phyloP scores from a whole-genome alignment of 1,140 invertebrate genomes.

The Orius insidiosus region DNA sequence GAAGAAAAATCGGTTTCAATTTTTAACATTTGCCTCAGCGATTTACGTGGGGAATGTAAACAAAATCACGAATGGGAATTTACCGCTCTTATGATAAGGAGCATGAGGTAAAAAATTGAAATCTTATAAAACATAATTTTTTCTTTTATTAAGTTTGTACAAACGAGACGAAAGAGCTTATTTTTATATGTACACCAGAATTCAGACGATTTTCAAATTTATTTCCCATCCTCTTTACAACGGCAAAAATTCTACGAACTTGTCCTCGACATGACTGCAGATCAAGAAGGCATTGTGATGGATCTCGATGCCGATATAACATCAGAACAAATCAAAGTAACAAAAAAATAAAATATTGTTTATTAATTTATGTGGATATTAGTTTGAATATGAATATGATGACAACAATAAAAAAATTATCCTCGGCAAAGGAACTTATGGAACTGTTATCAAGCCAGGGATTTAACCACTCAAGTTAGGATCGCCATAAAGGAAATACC shows the following conservation, averaged over 20 bases:
- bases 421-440: constrained; percentile 91
- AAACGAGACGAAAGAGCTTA: constrained; percentile 85
- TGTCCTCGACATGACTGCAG: constrained; percentile 64
- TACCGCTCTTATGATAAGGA: constrained; percentile 76
- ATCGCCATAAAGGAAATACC: constrained; percentile 98
- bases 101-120: constrained; percentile 43
- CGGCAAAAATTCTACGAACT: constrained; percentile 68
- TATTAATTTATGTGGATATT: neutral
- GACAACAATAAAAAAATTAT: constrained; percentile 73
- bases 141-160: constrained; percentile 49
- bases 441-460: constrained; percentile 88
- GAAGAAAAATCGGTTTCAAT: constrained; percentile 83
- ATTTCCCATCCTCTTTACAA: constrained; percentile 75
- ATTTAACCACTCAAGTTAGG: constrained; percentile 84
- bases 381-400: constrained; percentile 95
- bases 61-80: constrained; percentile 90
- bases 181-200: constrained; percentile 97
- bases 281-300: constrained; percentile 68
- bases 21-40: constrained; percentile 64
- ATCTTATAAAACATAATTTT: constrained; percentile 6
- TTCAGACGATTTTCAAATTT: constrained; percentile 98
- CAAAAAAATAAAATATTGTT: constrained; percentile 1
- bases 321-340: constrained; percentile 51
- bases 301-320: constrained; percentile 57
- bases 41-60: constrained; percentile 53